phyloP scores from a whole-genome alignment of 2,797 vertebrate species.

The Crenuchus spilurus region DNA sequence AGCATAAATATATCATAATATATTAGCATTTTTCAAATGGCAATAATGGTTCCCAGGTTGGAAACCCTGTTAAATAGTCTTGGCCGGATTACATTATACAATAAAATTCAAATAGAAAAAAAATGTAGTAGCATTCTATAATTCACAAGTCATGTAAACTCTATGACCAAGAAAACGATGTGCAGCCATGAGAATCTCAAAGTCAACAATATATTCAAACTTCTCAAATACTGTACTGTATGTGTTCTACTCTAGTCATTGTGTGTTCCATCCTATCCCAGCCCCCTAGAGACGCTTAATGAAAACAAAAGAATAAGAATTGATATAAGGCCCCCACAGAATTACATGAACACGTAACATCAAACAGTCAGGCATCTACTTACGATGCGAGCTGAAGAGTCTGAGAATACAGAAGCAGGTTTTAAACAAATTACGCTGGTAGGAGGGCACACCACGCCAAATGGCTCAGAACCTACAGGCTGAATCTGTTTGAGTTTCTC shows the following conservation, averaged over 20 bases:
- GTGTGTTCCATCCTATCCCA: not conserved
- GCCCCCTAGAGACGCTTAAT: not conserved
- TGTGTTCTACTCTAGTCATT: constrained; percentile 22
- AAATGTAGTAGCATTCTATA: constrained; percentile 39
- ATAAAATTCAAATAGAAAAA: constrained; percentile 17
- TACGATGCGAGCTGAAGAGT: constrained; percentile 10
- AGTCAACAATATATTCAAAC: constrained; percentile 40
- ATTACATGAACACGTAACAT: constrained; percentile 24
- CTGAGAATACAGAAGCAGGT: constrained; percentile 6
- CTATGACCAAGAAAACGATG: constrained; percentile 50
- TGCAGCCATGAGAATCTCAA: constrained; percentile 46
- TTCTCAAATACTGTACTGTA: constrained; percentile 36
- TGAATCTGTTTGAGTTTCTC: constrained; percentile 34
- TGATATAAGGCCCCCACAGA: constrained; percentile 25
- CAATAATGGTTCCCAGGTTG: constrained; percentile 29
- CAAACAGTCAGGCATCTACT: constrained; percentile 3
- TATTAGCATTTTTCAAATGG: constrained; percentile 46
- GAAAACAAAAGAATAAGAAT: not conserved
- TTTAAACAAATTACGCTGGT: constrained; percentile 24
- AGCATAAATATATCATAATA: constrained; percentile 46
- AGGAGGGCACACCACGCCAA: constrained; percentile 32
- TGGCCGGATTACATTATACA: constrained; percentile 23
- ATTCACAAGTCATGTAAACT: constrained; percentile 51
- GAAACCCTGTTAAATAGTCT: constrained; percentile 42
- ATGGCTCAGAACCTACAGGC: constrained; percentile 46